phyloP scores from a whole-genome alignment of 2,113 vertebrate genomes.

The Scytalopus superciliaris region DNA sequence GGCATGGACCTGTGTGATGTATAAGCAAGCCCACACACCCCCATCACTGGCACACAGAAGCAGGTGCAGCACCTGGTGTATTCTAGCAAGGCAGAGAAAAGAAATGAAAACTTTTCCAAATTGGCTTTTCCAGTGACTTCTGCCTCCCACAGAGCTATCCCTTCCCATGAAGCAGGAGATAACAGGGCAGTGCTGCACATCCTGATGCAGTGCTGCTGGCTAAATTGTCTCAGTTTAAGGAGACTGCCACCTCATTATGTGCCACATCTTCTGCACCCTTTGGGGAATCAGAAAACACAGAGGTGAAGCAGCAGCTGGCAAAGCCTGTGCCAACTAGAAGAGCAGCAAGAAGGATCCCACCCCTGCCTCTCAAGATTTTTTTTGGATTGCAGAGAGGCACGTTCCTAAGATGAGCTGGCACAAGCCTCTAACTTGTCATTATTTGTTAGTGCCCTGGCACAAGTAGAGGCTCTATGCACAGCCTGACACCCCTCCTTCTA shows the following conservation, averaged over 20 bases:
- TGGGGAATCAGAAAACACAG: neutral
- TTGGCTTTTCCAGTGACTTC: neutral
- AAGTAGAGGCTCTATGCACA: neutral
- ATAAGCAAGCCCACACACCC: neutral
- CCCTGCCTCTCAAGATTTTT: neutral
- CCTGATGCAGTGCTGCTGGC: neutral
- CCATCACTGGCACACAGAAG: neutral
- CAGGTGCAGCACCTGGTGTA: neutral
- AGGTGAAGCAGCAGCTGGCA: neutral
- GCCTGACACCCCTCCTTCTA: neutral
- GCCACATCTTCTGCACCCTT: neutral
- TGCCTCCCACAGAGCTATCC: neutral
- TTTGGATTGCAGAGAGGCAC: neutral
- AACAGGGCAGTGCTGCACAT: neutral
- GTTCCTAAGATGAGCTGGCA: neutral
- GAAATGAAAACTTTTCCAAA: neutral
- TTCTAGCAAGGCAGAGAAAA: neutral
- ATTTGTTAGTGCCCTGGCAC: neutral
- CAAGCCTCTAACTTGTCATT: neutral
- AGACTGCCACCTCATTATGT: neutral
- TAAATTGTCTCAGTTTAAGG: neutral
- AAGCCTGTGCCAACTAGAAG: neutral
- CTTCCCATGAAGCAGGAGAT: neutral
- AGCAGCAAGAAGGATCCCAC: neutral
- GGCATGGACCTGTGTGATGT: neutral